Percentiles rank a stretch among this genome's conserved stretches.
Conservation (phyloP, 1,140 invertebrate genomes). For the Brachionus calyciflorus region DNA sequence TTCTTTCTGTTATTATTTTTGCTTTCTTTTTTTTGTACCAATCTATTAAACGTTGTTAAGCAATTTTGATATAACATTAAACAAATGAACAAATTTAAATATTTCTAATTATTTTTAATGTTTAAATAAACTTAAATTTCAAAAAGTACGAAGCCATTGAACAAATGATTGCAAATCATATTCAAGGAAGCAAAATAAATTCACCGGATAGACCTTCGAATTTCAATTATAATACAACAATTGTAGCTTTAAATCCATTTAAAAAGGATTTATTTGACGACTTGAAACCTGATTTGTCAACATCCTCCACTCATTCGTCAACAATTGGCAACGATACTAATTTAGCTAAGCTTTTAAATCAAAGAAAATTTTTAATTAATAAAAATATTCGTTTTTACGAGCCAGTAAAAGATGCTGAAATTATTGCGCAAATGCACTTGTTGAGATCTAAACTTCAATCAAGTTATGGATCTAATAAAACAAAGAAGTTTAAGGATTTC, state of each 20-base stretch:
- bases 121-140: too few species aligned
- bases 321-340: constrained; percentile 2
- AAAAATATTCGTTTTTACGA: constrained; percentile 36
- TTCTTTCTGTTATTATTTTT: too few species aligned
- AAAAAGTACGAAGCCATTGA: not conserved
- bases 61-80: constrained; percentile 21
- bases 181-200: constrained; percentile 22
- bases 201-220: constrained; percentile 24
- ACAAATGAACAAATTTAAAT: constrained; percentile 8
- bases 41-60: constrained; percentile 26
- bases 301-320: constrained; percentile 7
- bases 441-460: constrained; percentile 17
- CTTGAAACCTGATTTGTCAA: constrained; percentile 14
- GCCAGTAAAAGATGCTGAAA: constrained; percentile 22
- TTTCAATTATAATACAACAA: constrained; percentile 38
- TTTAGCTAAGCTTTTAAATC: constrained; percentile 3
- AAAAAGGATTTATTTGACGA: constrained; percentile 16
- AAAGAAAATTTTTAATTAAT: constrained; percentile 21
- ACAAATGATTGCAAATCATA: constrained; percentile 20
- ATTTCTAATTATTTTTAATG: not conserved
- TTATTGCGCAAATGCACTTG: constrained; percentile 32
- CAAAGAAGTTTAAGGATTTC: not conserved
- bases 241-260: constrained; percentile 30
- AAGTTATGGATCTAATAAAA: not conserved
- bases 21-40: constrained; percentile 5